Evolutionary conservation across 2,113 vertebrate genomes (phyloP).

Genomic region (Alexandromys fortis): DNA sequence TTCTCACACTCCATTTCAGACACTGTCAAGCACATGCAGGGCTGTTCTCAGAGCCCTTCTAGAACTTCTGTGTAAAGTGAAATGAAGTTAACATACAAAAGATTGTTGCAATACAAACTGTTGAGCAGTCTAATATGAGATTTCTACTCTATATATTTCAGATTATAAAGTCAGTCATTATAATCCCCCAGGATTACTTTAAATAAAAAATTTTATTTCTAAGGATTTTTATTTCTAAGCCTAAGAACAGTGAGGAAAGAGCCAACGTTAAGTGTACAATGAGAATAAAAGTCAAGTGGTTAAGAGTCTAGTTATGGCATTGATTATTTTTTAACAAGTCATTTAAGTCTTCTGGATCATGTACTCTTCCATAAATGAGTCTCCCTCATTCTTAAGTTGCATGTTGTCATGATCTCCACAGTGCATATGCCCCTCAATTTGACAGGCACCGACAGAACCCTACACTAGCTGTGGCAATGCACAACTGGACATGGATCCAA

Average conservation of each 20-base stretch:
- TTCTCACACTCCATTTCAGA: constrained; percentile 15
- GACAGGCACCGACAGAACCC: not conserved
- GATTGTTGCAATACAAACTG: constrained; percentile 28
- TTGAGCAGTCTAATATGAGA: not conserved
- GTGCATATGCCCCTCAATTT: not conserved
- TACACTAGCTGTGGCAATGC: not conserved
- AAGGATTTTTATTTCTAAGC: constrained; percentile 25
- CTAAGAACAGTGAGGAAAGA: not conserved
- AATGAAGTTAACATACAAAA: not conserved
- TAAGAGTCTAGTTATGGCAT: not conserved
- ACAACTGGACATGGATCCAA: not conserved
- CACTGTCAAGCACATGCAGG: constrained; percentile 4
- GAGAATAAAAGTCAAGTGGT: not conserved
- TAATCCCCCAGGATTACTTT: not conserved
- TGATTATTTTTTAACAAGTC: not conserved
- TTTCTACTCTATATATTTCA: not conserved
- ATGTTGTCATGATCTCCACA: not conserved
- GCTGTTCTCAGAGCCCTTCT: constrained; percentile 29
- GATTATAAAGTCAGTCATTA: not conserved
- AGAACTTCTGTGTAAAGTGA: not conserved
- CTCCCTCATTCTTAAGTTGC: not conserved
- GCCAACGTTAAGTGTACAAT: not conserved
- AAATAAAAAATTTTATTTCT: not conserved
- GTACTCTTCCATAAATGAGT: not conserved
- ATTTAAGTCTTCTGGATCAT: not conserved